Evolutionary conservation across 2,113 vertebrate genomes (phyloP).

Genomic region (Phalacrocorax brasilianus): DNA sequence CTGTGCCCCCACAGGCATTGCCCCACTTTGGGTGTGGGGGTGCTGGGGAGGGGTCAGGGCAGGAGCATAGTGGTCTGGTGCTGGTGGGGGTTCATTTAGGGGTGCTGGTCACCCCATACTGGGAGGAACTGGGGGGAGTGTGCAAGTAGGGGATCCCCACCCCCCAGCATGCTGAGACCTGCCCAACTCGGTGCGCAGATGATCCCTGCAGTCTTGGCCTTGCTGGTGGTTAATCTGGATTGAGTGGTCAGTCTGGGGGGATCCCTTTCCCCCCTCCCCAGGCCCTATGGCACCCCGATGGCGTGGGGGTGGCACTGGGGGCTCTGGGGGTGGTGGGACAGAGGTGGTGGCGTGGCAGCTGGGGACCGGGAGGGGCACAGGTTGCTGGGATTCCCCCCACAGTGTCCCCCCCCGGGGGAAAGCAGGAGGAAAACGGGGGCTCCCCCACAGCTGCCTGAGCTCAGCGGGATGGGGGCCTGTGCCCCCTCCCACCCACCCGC

Average conservation of each 20-base stretch:
- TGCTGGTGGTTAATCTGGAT: not conserved
- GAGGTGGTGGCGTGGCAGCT: not conserved
- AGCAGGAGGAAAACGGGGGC: not conserved
- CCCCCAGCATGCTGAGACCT: not conserved
- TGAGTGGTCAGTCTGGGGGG: not conserved
- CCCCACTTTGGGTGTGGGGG: not conserved
- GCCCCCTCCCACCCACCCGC: not conserved
- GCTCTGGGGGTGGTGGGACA: accelerated
- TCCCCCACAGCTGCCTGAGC: not conserved
- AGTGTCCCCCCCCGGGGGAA: accelerated
- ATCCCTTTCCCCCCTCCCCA: not conserved
- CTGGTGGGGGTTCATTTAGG: not conserved
- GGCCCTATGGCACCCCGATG: not conserved
- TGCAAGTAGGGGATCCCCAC: not conserved
- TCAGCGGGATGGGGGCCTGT: not conserved
- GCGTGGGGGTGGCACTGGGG: not conserved
- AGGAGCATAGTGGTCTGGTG: not conserved
- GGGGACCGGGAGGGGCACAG: not conserved
- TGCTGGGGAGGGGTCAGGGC: not conserved
- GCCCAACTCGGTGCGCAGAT: not conserved
- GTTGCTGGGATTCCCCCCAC: not conserved
- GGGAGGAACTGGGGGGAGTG: not conserved
- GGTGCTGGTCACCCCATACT: not conserved
- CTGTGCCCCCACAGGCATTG: too few species aligned
- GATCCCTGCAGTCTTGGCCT: not conserved